Conservation (phyloP, 2,888 invertebrate species). For the Ypsolopha sequella region DNA sequence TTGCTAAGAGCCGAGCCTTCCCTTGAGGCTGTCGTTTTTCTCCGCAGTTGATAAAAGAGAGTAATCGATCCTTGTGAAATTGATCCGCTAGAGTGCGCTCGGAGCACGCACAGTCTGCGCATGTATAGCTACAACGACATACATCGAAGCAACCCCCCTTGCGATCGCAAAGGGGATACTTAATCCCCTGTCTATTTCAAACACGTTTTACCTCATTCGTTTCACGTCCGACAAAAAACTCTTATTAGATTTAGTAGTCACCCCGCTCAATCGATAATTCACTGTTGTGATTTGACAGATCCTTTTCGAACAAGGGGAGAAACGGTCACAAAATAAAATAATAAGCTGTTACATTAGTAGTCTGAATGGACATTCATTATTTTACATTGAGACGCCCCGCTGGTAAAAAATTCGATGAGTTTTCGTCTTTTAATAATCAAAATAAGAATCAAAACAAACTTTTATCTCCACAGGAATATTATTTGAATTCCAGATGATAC, state of each 20-base stretch:
- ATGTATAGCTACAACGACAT: constrained; percentile 12
- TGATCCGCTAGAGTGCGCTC: constrained; percentile 40
- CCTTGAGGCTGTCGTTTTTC: constrained; percentile 18
- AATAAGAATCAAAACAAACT: too few species aligned
- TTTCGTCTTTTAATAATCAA: background rate
- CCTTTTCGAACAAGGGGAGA: background rate
- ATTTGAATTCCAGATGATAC: too few species aligned
- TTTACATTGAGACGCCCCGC: background rate
- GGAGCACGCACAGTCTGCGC: constrained; percentile 32
- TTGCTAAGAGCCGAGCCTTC: constrained; percentile 13
- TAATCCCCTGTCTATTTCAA: constrained; percentile 70
- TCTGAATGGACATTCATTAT: background rate
- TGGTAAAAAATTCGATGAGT: background rate
- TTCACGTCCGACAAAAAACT: constrained; percentile 55
- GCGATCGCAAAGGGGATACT: constrained; percentile 46
- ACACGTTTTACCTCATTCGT: constrained; percentile 69
- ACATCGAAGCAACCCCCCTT: constrained; percentile 20
- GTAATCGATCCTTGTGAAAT: constrained; percentile 58
- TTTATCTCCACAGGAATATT: too few species aligned
- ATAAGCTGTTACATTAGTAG: background rate
- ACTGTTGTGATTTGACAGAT: constrained; percentile 48
- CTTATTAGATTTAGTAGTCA: constrained; percentile 59
- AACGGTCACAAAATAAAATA: background rate
- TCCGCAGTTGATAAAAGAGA: constrained; percentile 23
- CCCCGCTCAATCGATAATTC: constrained; percentile 46